Base-by-base conservation (phyloP, 2,888 invertebrate genomes). In the Dasypogon diadema region DNA sequence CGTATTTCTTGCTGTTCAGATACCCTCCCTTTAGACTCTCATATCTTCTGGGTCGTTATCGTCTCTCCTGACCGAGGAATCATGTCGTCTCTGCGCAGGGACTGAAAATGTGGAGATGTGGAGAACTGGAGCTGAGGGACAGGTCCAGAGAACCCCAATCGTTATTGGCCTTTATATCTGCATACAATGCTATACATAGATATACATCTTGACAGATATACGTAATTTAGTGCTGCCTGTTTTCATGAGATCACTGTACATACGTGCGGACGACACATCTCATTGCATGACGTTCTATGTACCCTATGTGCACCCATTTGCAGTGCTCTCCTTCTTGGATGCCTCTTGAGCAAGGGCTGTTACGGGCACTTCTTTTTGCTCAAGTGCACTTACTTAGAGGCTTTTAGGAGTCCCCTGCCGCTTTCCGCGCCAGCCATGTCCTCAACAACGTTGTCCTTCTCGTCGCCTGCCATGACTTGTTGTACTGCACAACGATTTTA, bases 171-270 rank as follows among this genome's bases (percentile, higher is more conserved):
- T 51, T 54, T 55, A 74, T 75, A 70, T 72, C 75, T 68, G 65
- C 73, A 51, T 60, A 37, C 68, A 60, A 75, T 65, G 76, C 68
- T 76, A 60, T 73, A 77, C 63, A 75, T 77, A 77, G 70, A 60
- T 70, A 73, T 48, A 48, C 30, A 76, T 76, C 76, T 76, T 76
- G 76, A 76, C 77, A 77, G 76, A 77, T 76, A 74, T 76, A 77
- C 75, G 76, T 77, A 77, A 76, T 77, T 77, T 77, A 77, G 77
- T 77, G 77, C 76, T 77, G 77, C 77, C 77, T 77, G 76, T 77
- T 77, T 77, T 77, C 76, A 75, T 74, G 58, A 75, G 75, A 75
- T 75, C 37, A 65, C 46, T 74, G 46, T 48, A 24, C 48, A 60
- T 56, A 58, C 21, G n/a, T 14, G 73, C 16, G 54, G 30, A 70